Evolutionary conservation across 2,888 invertebrate genomes (phyloP).

Genomic region (Chrysina gloriosa): DNA sequence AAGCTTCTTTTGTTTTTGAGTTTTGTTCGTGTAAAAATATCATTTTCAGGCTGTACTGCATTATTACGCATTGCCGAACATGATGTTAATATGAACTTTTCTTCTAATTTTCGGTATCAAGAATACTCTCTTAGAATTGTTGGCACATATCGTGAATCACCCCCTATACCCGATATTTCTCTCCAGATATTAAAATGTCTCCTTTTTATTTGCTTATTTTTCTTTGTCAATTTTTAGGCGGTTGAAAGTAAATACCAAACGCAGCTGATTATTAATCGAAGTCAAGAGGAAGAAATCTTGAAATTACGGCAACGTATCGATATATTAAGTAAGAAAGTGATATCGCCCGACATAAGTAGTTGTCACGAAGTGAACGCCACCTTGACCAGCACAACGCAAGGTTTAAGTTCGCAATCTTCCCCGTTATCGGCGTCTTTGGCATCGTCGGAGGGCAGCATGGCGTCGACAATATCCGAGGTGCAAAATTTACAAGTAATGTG

Average conservation of each 20-base stretch:
- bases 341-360: conserved; percentile 65
- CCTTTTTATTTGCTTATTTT: too few relatives aligned
- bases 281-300: conserved; percentile 70
- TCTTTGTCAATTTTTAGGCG: conserved; percentile 60
- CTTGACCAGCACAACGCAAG: conserved; percentile 59
- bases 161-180: too few relatives aligned
- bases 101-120: too few relatives aligned
- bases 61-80: too few relatives aligned
- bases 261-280: conserved; percentile 68
- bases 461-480: conserved; percentile 65
- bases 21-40: too few relatives aligned
- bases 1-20: too few relatives aligned
- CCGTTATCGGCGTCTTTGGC: conserved; percentile 74
- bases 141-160: too few relatives aligned
- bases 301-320: conserved; percentile 66
- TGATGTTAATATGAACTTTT: too few relatives aligned
- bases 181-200: too few relatives aligned
- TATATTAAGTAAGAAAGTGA: conserved; percentile 51
- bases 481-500: conserved; percentile 70
- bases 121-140: too few relatives aligned
- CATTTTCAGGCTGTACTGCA: too few relatives aligned
- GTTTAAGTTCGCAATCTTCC: conserved; percentile 68
- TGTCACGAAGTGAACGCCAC: conserved; percentile 67
- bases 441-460: conserved; percentile 68
- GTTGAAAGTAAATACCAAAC: conserved; percentile 71